phyloP scores from a whole-genome alignment of 1,140 invertebrate genomes.

The Battus philenor region DNA sequence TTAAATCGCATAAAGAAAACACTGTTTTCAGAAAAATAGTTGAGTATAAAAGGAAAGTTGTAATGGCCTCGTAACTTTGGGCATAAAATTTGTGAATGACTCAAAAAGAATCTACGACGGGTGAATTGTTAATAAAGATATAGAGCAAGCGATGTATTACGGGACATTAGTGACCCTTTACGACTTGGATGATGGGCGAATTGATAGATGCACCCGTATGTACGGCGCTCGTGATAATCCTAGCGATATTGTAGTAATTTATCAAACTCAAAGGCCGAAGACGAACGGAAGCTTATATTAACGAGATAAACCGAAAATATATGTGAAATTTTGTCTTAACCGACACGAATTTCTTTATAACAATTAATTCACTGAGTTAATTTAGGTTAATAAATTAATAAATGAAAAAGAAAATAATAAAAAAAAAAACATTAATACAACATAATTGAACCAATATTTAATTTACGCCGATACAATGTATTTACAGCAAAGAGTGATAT shows the following conservation, averaged over 20 bases:
- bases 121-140: conserved; percentile 74
- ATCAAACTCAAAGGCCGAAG: conserved; percentile 24
- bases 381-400: no score
- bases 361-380: no score
- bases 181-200: conserved; percentile 44
- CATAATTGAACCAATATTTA: no score
- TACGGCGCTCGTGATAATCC: conserved; percentile 20
- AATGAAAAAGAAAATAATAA: no score
- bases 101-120: conserved; percentile 63
- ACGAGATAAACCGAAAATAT: no score
- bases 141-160: conserved; percentile 62
- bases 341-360: no score
- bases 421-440: no score
- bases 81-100: conserved; percentile 68
- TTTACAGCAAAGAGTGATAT: no score
- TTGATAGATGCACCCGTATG: conserved; percentile 58
- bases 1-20: conserved; percentile 72
- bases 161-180: conserved; percentile 69
- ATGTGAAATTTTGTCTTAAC: no score
- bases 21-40: conserved; percentile 72
- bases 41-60: conserved; percentile 66
- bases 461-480: no score
- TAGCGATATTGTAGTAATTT: conserved; percentile 29
- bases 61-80: conserved; percentile 64
- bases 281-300: not conserved